A percentile compares a stretch with the other conserved stretches of the same genome.
phyloP scores from a whole-genome alignment of 2,797 vertebrate genomes.

The Premnoplex brunnescens region DNA sequence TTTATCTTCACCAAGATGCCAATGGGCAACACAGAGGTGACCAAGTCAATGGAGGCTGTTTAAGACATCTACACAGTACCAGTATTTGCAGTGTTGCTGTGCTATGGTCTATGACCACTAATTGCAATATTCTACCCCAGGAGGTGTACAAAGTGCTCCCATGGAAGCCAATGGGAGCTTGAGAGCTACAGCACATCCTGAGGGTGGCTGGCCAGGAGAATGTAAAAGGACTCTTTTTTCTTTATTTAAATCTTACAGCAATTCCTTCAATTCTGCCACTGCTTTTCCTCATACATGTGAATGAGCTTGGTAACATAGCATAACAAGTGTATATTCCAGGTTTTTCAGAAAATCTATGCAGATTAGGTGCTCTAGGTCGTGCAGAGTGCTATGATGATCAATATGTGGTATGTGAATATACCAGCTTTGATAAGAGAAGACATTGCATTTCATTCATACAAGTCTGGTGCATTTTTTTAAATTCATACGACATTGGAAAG shows the following conservation, averaged over 20 bases:
- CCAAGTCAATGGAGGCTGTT: not conserved
- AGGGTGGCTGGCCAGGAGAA: not conserved
- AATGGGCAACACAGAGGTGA: not conserved
- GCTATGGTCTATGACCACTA: not conserved
- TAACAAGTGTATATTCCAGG: not conserved
- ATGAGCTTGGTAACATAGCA: not conserved
- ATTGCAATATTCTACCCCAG: not conserved
- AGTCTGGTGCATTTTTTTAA: not conserved
- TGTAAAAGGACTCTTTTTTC: not conserved
- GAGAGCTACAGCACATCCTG: not conserved
- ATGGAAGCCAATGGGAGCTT: not conserved
- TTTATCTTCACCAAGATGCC: not conserved
- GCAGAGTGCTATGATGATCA: not conserved
- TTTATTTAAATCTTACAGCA: not conserved
- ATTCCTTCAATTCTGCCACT: not conserved
- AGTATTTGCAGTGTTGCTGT: not conserved
- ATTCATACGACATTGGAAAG: not conserved
- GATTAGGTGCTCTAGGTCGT: not conserved
- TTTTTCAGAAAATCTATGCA: not conserved
- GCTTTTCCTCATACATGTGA: not conserved
- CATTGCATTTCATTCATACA: not conserved
- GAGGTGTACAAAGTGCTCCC: not conserved
- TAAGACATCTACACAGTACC: not conserved
- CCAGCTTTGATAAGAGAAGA: not conserved
- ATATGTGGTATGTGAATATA: not conserved